phyloP scores from a whole-genome alignment of 2,113 vertebrate genomes.

The Brachyhypopomus gauderio region DNA sequence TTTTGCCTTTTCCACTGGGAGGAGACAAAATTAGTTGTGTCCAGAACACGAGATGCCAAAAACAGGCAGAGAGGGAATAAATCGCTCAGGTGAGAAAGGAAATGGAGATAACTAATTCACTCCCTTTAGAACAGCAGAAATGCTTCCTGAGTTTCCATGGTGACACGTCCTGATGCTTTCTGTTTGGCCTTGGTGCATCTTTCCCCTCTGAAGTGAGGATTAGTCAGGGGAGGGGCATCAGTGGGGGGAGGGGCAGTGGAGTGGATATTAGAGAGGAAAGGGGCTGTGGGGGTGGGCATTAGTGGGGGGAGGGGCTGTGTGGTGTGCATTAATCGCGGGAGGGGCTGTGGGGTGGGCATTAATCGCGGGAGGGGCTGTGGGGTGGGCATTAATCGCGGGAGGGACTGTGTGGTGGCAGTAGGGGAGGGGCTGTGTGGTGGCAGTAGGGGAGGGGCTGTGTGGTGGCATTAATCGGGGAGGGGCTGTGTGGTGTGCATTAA shows the following conservation, averaged over 20 bases:
- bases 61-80: not conserved
- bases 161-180: constrained; percentile 41
- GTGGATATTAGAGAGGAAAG: constrained; percentile 11
- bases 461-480: constrained; percentile 13
- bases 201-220: constrained; percentile 20
- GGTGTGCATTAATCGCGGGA: not conserved
- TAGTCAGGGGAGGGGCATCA: constrained; percentile 13
- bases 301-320: too few relatives aligned
- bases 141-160: constrained; percentile 54
- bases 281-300: not conserved
- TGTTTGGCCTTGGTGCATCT: constrained; percentile 40
- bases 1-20: constrained; percentile 29
- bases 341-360: constrained; percentile 1
- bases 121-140: constrained; percentile 35
- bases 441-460: not conserved
- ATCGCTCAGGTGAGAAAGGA: constrained; percentile 30
- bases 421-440: too few relatives aligned
- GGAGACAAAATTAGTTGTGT: constrained; percentile 46
- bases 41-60: constrained; percentile 46
- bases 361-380: constrained; percentile 3
- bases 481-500: too few relatives aligned
- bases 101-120: constrained; percentile 44
- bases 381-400: too few relatives aligned
- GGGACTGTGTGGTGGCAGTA: not conserved
- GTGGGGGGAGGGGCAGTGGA: constrained; percentile 3